Evolutionary conservation across 2,888 invertebrate species (phyloP).

Genomic region (Pterostichus niger): DNA sequence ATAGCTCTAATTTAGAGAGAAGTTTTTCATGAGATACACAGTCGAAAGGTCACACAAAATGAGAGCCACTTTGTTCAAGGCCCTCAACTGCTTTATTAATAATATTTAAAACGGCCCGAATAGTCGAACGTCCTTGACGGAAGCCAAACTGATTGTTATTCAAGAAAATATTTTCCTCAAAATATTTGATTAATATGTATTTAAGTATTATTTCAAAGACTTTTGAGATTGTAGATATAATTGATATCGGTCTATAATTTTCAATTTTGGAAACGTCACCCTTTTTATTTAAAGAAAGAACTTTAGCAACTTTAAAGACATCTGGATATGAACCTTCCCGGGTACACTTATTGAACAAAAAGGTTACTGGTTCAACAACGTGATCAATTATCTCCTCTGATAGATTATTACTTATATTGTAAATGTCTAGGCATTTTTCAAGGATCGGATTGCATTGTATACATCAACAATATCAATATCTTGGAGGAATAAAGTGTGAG

Average conservation of each 20-base stretch:
- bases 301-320: neutral
- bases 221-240: constrained; percentile 31
- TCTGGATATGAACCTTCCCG: neutral
- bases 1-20: neutral
- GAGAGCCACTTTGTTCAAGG: constrained; percentile 2
- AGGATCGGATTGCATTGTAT: neutral
- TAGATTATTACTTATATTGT: neutral
- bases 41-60: constrained; percentile 10
- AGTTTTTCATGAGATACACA: constrained; percentile 2
- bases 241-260: constrained; percentile 19
- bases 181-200: neutral
- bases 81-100: neutral
- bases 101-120: constrained; percentile 15
- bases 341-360: neutral
- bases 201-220: constrained; percentile 24
- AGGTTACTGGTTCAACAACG: neutral
- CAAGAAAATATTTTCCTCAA: constrained; percentile 1
- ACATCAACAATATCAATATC: neutral
- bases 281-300: neutral
- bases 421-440: neutral
- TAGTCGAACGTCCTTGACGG: neutral
- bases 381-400: neutral
- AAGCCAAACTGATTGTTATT: no score
- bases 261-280: neutral
- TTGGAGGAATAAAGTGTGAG: neutral